Evolutionary conservation across 2,113 vertebrate genomes (phyloP).

Genomic region (Rattus norvegicus): GRCr8 NC_086035.1:8424001-8424500

Average conservation of each 20-base stretch:
- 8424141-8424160: not conserved
- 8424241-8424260: not conserved
- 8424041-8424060: not conserved
- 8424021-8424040: not conserved
- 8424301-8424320: not conserved
- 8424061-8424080: not conserved
- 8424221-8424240: not conserved
- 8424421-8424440: not conserved
- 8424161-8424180: not conserved
- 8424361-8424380: not conserved
- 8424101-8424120: fast-evolving
- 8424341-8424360: not conserved
- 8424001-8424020: not conserved
- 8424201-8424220: too few species aligned
- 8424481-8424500: not conserved
- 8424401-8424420: not conserved
- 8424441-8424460: not conserved
- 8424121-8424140: not conserved
- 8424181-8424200: too few species aligned
- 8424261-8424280: not conserved
- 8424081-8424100: not conserved
- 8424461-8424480: not conserved
- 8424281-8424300: not conserved
- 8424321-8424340: not conserved
- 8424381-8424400: not conserved